Evolutionary conservation across 2,888 invertebrate genomes (phyloP).

Genomic region (Mesoligia furuncula): DNA sequence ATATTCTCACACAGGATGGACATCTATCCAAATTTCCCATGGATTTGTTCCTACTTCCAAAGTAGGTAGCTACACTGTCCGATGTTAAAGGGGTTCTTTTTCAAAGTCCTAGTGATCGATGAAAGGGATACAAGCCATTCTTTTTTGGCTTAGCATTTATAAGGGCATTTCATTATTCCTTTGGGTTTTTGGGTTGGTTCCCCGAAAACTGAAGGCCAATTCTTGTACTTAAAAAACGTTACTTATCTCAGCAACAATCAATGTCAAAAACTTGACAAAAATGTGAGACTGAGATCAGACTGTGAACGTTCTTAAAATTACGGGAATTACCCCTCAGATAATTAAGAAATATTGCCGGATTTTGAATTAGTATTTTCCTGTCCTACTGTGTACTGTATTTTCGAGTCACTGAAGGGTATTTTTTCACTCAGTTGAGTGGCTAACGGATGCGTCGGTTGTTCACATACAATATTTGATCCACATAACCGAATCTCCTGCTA

Average conservation of each 20-base stretch:
- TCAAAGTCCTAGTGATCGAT: not conserved
- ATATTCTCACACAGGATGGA: too few species aligned
- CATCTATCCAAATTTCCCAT: not conserved
- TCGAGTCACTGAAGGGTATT: not conserved
- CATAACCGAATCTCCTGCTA: not conserved
- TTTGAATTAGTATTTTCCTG: constrained; percentile 5
- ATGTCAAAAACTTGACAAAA: too few species aligned
- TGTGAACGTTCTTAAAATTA: too few species aligned
- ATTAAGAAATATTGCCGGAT: not conserved
- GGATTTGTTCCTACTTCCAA: not conserved
- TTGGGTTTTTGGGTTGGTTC: not conserved
- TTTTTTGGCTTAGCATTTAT: not conserved
- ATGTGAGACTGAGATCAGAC: too few species aligned
- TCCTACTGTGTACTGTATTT: not conserved
- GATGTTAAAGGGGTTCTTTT: not conserved
- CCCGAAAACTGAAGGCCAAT: not conserved
- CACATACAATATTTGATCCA: too few species aligned
- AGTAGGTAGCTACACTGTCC: constrained; percentile 3
- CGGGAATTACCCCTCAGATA: too few species aligned
- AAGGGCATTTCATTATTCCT: not conserved
- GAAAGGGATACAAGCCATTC: constrained; percentile 9
- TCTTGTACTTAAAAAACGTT: too few species aligned
- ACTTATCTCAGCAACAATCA: too few species aligned
- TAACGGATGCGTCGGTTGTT: not conserved
- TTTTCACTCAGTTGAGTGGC: not conserved